These are phyloP conservation scores for Dinoponera quadriceps DNA, from an alignment of 1,140 invertebrate species.

Conservation along the genomic window DNA sequence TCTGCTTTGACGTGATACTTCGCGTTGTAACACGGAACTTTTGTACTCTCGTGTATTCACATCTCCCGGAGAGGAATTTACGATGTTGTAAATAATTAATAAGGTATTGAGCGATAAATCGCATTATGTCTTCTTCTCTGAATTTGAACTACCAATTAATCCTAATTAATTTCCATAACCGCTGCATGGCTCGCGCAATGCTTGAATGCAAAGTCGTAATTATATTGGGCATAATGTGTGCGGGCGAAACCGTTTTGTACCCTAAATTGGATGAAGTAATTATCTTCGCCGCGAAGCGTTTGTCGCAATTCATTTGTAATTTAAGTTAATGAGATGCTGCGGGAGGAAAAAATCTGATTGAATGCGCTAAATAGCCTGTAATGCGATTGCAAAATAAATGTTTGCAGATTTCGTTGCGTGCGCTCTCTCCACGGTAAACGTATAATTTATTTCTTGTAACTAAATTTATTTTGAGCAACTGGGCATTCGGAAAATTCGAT, in stretches of 20 bases:
- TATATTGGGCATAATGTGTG: background rate
- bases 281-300: slow-evolving; percentile 32
- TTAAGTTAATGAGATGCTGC: slow-evolving; percentile 19
- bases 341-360: slow-evolving; percentile 5
- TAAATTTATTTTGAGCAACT: slow-evolving; percentile 3
- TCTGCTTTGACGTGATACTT: background rate
- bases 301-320: slow-evolving; percentile 21
- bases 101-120: background rate
- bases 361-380: background rate
- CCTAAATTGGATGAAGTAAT: slow-evolving; percentile 46
- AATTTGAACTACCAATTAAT: slow-evolving; percentile 14
- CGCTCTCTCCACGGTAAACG: background rate
- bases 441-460: background rate
- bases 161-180: slow-evolving; percentile 33
- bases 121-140: background rate
- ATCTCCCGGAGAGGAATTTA: background rate
- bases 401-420: background rate
- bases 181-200: background rate
- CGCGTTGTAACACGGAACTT: background rate
- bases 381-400: background rate
- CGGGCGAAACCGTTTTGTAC: slow-evolving; percentile 5
- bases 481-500: background rate
- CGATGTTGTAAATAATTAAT: slow-evolving; percentile 16
- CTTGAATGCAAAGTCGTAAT: slow-evolving; percentile 4
- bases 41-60: background rate